Percentiles rank a stretch among this genome's conserved stretches.
Evolutionary conservation across 2,888 invertebrate species (phyloP).

Genomic region (Cyclophora punctaria): DNA sequence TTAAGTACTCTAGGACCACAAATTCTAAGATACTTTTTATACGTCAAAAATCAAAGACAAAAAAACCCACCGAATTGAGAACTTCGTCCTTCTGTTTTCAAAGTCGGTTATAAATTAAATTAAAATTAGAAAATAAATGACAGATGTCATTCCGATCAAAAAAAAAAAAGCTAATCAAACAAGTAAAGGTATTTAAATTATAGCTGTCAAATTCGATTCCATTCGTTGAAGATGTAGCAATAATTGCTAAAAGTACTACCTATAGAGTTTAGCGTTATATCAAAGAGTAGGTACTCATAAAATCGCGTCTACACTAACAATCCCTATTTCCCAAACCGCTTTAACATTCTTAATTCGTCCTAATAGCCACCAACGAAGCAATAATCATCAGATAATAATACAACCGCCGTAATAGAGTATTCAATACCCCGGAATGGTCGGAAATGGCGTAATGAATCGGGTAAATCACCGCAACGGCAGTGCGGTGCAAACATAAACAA

Average conservation of each 20-base stretch:
- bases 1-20: no score
- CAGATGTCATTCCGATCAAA: no score
- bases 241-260: no score
- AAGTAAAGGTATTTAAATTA: no score
- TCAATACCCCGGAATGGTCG: constrained; percentile 20
- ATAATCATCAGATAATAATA: background rate
- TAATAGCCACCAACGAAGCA: background rate
- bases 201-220: no score
- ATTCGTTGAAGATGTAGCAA: no score
- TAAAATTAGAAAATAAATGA: background rate
- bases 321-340: no score
- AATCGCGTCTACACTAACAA: no score
- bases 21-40: background rate
- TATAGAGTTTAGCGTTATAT: no score
- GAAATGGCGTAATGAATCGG: constrained; percentile 20
- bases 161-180: no score
- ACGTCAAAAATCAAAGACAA: background rate
- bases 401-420: background rate
- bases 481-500: constrained; percentile 44
- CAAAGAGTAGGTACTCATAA: no score
- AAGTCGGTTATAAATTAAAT: background rate
- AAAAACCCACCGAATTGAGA: background rate
- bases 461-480: constrained; percentile 26
- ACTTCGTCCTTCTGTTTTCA: background rate
- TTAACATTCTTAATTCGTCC: no score